phyloP scores from a whole-genome alignment of 2,797 vertebrate genomes.

The Eutrigla gurnardus region DNA sequence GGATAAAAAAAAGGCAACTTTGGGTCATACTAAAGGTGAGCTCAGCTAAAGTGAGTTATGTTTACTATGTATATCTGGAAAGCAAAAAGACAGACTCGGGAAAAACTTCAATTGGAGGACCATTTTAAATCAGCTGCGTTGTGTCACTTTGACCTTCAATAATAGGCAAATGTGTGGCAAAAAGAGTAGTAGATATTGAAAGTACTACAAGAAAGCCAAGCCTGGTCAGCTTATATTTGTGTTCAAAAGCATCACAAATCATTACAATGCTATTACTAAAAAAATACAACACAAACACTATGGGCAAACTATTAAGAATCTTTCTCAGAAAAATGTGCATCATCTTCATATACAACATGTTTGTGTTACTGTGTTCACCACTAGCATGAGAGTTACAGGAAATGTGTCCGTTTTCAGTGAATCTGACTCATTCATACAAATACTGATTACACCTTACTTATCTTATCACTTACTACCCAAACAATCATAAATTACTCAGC shows the following conservation, averaged over 20 bases:
- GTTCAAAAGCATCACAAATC: neutral
- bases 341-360: neutral
- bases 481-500: neutral
- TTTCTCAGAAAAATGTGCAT: neutral
- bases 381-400: neutral
- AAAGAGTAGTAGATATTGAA: neutral
- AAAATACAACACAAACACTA: too few species aligned
- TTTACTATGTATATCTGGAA: neutral
- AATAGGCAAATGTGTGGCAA: neutral
- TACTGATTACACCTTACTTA: neutral
- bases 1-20: neutral
- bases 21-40: conserved; percentile 18
- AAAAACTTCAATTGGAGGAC: conserved; percentile 15
- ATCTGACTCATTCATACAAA: conserved; percentile 6
- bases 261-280: neutral
- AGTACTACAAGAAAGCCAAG: neutral
- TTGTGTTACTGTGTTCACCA: neutral
- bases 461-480: neutral
- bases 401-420: conserved; percentile 11
- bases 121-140: conserved; percentile 20
- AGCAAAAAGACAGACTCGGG: conserved; percentile 25
- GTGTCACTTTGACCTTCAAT: conserved; percentile 12
- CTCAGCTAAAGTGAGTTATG: conserved; percentile 37
- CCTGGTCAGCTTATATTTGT: neutral
- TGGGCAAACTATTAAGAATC: neutral